Evolutionary conservation across 2,113 vertebrate species (phyloP).

Genomic region (Melanotaenia duboulayi): DNA sequence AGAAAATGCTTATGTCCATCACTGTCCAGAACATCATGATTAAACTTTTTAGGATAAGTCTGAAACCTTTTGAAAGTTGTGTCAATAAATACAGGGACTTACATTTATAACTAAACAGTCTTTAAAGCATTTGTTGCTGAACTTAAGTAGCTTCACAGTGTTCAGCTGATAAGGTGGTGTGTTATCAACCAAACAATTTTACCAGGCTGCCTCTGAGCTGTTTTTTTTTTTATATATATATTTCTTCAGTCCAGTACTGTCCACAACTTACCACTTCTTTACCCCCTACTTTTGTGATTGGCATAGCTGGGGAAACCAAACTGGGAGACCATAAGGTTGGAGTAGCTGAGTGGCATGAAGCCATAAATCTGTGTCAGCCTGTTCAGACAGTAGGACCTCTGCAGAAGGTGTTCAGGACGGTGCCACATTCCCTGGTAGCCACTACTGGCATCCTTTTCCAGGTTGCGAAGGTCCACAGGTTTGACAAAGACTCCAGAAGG

Average conservation of each 20-base stretch:
- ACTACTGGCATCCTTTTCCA: conserved; percentile 90
- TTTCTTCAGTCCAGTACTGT: neutral
- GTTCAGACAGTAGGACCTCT: conserved; percentile 94
- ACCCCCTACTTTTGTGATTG: conserved; percentile 89
- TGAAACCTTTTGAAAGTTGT: too few species aligned
- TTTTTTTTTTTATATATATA: rapidly evolving
- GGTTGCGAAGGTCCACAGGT: conserved; percentile 90
- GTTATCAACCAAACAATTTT: conserved; percentile 6
- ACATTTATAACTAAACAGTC: neutral
- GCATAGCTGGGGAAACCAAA: conserved; percentile 95
- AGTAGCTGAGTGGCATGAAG: conserved; percentile 91
- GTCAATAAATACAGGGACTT: too few species aligned
- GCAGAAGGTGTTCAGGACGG: conserved; percentile 91
- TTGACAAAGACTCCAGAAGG: conserved; percentile 92
- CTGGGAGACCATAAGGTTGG: conserved; percentile 95
- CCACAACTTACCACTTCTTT: conserved; percentile 17
- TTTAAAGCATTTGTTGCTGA: neutral
- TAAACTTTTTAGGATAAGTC: conserved; percentile 2
- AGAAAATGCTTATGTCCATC: neutral
- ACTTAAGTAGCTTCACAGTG: too few species aligned
- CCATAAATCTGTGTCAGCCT: conserved; percentile 88
- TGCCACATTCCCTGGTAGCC: conserved; percentile 97
- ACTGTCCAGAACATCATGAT: neutral
- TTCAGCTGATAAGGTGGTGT: neutral
- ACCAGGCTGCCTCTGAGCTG: conserved; percentile 6